Evolutionary conservation across 2,797 vertebrate species (phyloP).

Genomic region (Enteromius unitaeniatus): DNA sequence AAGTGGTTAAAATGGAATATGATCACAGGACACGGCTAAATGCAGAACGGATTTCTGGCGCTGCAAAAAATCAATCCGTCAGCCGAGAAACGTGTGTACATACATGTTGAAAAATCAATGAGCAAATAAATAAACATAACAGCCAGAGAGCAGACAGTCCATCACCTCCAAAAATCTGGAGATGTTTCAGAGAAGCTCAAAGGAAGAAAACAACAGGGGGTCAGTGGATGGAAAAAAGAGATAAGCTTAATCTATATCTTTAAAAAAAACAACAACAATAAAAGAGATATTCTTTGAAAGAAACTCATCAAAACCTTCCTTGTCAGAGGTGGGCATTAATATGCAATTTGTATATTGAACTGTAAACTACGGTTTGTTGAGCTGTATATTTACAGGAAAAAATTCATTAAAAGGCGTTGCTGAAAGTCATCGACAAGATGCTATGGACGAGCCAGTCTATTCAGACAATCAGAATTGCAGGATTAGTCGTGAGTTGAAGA

Average conservation of each 20-base stretch:
- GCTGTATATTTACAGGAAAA: neutral
- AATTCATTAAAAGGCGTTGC: neutral
- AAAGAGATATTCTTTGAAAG: slow-evolving; percentile 13
- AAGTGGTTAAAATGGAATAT: slow-evolving; percentile 49
- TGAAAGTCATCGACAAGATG: slow-evolving; percentile 21
- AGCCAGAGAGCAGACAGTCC: slow-evolving; percentile 48
- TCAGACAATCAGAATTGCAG: slow-evolving; percentile 62
- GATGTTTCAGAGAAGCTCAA: slow-evolving; percentile 40
- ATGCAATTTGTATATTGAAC: neutral
- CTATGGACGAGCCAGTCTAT: slow-evolving; percentile 24
- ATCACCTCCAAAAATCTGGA: slow-evolving; percentile 44
- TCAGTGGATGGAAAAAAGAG: slow-evolving; percentile 11
- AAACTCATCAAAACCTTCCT: slow-evolving; percentile 9
- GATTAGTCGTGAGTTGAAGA: slow-evolving; percentile 77
- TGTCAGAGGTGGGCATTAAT: neutral
- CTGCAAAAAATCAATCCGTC: slow-evolving; percentile 49
- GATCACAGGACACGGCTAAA: slow-evolving; percentile 56
- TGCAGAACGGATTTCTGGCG: slow-evolving; percentile 52
- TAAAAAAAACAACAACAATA: slow-evolving; percentile 5
- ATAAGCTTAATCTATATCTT: slow-evolving; percentile 25
- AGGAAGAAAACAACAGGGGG: slow-evolving; percentile 28
- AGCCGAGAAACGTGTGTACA: slow-evolving; percentile 53
- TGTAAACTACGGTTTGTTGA: neutral
- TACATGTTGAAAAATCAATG: slow-evolving; percentile 63
- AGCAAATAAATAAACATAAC: slow-evolving; percentile 56